phyloP scores from a whole-genome alignment of 2,113 vertebrate species.

The Alethe castanea region DNA sequence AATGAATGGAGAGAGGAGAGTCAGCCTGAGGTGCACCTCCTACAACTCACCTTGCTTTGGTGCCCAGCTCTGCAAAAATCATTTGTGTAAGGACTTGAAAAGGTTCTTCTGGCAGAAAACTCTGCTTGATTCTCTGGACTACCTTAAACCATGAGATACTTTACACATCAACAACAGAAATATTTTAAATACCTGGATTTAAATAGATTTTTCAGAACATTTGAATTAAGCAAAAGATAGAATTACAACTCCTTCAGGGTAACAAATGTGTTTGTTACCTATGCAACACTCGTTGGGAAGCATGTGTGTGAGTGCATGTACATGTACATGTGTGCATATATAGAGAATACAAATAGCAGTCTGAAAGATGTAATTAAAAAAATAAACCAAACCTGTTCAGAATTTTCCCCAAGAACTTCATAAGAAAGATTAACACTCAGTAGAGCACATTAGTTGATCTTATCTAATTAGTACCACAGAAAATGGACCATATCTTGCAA shows the following conservation, averaged over 20 bases:
- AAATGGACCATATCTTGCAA: neutral
- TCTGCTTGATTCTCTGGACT: neutral
- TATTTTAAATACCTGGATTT: neutral
- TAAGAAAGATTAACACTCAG: neutral
- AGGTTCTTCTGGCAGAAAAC: neutral
- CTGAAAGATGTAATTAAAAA: neutral
- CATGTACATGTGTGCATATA: too few relatives aligned
- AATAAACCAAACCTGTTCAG: neutral
- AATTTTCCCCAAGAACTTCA: neutral
- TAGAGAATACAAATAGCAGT: neutral
- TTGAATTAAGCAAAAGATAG: neutral
- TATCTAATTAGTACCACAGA: neutral
- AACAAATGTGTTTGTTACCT: neutral
- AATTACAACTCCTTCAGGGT: neutral
- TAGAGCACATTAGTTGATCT: neutral
- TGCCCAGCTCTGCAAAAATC: neutral
- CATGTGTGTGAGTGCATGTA: fast-evolving
- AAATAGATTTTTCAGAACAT: neutral
- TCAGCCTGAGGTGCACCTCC: neutral
- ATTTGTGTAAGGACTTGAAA: neutral
- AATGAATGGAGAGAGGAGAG: neutral
- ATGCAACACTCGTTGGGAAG: neutral
- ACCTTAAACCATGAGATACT: neutral
- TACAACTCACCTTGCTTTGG: neutral
- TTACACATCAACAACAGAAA: neutral